A percentile compares a stretch with the other conserved stretches of the same genome.
phyloP scores from a whole-genome alignment of 2,797 vertebrate genomes.

The Apogon talboti region DNA sequence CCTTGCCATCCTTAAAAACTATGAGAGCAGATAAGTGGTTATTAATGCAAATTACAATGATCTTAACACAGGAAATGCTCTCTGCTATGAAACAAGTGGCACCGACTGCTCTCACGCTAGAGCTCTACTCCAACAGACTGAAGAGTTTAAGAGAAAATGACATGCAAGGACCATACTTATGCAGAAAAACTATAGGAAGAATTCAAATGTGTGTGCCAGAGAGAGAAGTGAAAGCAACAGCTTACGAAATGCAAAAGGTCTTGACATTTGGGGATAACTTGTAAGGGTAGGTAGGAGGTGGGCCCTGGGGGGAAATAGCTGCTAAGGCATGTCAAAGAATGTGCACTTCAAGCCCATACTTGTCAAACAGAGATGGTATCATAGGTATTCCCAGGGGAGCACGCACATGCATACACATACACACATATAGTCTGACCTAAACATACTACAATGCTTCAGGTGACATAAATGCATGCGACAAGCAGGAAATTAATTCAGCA shows the following conservation, averaged over 20 bases:
- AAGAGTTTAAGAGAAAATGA: slow-evolving; percentile 20
- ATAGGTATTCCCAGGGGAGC: slow-evolving; percentile 48
- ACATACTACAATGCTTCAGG: slow-evolving; percentile 2
- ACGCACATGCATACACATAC: slow-evolving; percentile 23
- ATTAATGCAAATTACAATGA: slow-evolving; percentile 53
- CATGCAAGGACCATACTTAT: slow-evolving; percentile 25
- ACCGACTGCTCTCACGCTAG: neutral
- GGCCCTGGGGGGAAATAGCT: slow-evolving; percentile 41
- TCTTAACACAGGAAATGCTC: slow-evolving; percentile 20
- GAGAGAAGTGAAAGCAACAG: slow-evolving; percentile 26
- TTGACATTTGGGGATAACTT: slow-evolving; percentile 48
- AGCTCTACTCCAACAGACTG: slow-evolving; percentile 13
- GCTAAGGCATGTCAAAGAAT: slow-evolving; percentile 79
- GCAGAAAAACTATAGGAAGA: neutral
- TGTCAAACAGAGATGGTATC: slow-evolving; percentile 70
- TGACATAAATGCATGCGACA: slow-evolving; percentile 16
- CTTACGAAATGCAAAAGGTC: slow-evolving; percentile 32
- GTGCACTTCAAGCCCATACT: slow-evolving; percentile 78
- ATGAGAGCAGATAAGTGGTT: slow-evolving; percentile 33
- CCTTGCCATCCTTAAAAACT: slow-evolving; percentile 27
- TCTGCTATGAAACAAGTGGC: slow-evolving; percentile 23
- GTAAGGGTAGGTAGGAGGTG: slow-evolving; percentile 49
- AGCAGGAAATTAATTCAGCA: neutral
- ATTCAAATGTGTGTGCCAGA: neutral
- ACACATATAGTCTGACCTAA: slow-evolving; percentile 19